A percentile compares a stretch with the other conserved stretches of the same genome.
Conservation (phyloP, 1,140 invertebrate species). For the Zaprionus taronus region DNA sequence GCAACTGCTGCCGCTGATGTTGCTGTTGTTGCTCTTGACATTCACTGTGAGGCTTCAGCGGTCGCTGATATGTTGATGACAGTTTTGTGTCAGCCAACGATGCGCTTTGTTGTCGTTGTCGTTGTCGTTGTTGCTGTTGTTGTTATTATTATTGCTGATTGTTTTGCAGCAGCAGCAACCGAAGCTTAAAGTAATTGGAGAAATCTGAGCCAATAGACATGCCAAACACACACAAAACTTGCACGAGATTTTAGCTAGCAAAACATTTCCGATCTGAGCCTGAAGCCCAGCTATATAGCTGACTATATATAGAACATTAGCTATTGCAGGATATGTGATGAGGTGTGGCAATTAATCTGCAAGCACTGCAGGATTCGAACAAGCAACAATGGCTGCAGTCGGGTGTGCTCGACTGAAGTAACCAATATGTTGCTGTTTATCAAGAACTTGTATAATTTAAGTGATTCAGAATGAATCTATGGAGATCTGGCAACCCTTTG, state of each 20-base stretch:
- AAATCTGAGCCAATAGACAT: conserved; percentile 57
- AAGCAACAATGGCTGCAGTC: no score
- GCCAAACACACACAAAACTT: conserved; percentile 2
- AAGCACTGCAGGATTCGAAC: no score
- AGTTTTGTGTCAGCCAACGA: conserved; percentile 68
- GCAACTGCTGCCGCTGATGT: conserved; percentile 12
- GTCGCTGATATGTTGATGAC: conserved; percentile 67
- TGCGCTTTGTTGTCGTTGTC: conserved; percentile 37
- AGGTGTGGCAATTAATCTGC: no score
- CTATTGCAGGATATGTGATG: background rate
- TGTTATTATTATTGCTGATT: conserved; percentile 6
- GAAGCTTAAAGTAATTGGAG: conserved; percentile 70
- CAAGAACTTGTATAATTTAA: no score
- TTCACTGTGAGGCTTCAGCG: conserved; percentile 30
- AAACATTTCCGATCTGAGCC: background rate
- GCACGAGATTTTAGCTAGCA: background rate
- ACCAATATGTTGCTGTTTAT: no score
- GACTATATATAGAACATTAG: background rate
- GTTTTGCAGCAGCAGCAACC: conserved; percentile 3
- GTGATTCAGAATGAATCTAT: no score
- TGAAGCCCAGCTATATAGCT: background rate
- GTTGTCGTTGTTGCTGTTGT: conserved; percentile 3
- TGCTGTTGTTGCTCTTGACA: conserved; percentile 49
- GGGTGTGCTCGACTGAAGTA: no score
- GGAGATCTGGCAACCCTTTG: no score